A percentile compares a stretch with the other conserved stretches of the same genome.
phyloP scores from a whole-genome alignment of 1,140 invertebrate species.

The Drosophila obscura region DNA sequence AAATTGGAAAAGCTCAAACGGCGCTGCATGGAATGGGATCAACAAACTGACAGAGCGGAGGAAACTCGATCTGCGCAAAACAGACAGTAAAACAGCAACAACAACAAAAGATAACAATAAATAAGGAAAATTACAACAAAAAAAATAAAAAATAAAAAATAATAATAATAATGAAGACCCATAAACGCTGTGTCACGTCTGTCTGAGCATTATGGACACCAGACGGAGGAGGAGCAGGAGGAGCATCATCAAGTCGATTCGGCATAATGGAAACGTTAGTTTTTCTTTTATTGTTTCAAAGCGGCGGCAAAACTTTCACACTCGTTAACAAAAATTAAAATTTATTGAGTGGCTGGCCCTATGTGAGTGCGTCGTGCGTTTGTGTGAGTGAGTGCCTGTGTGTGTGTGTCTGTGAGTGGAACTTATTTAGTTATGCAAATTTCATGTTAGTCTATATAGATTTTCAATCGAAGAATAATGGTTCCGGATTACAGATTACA shows the following conservation, averaged over 20 bases:
- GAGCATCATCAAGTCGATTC: slow-evolving; percentile 9
- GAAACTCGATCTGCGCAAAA: slow-evolving; percentile 59
- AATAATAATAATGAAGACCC: slow-evolving; percentile 21
- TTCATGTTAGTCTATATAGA: slow-evolving; percentile 10
- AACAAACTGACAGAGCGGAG: slow-evolving; percentile 61
- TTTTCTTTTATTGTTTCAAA: slow-evolving; percentile 67
- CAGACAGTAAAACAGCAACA: slow-evolving; percentile 28
- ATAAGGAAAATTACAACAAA: slow-evolving; percentile 30
- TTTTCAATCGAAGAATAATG: neutral
- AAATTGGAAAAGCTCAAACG: slow-evolving; percentile 58
- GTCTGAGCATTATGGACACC: slow-evolving; percentile 46
- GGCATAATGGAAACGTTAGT: slow-evolving; percentile 68
- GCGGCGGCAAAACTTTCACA: slow-evolving; percentile 71
- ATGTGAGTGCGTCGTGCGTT: neutral
- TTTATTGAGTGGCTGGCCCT: slow-evolving; percentile 11
- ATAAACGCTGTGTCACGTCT: slow-evolving; percentile 65
- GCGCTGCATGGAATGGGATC: slow-evolving; percentile 64
- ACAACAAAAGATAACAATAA: slow-evolving; percentile 24
- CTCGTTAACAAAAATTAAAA: slow-evolving; percentile 57
- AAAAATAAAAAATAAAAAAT: slow-evolving; percentile 17
- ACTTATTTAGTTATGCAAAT: slow-evolving; percentile 29
- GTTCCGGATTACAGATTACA: too few relatives aligned
- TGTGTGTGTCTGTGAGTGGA: slow-evolving; percentile 19
- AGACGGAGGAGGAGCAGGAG: slow-evolving; percentile 8
- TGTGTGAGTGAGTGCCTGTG: neutral